Evolutionary conservation across 2,888 invertebrate genomes (phyloP), one percentile per base, ranked within the genome.

Genomic region (Aporophyla nigra): DNA sequence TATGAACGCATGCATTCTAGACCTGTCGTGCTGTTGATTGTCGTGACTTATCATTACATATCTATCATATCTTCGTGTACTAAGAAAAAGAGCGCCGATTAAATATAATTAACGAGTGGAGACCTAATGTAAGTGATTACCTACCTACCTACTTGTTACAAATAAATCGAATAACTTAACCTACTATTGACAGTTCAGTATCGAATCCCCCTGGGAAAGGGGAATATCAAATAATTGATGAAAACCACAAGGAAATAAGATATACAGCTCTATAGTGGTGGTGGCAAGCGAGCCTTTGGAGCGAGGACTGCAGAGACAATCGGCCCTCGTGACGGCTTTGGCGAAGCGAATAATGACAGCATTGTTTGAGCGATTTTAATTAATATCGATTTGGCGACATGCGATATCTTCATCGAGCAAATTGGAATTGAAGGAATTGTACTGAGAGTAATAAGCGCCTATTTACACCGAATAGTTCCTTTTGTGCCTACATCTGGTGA

Each of bases 331-430:
- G 87, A 85, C 87, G 89, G 91, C 88, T 90, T 89, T 90, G 90
- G 81, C 86, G 85, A 77, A 85, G 91, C 90, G 90, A 90, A 93
- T 93, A 93, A 93, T 92, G 88, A 88, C 88, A 86, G 90, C 91
- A 93, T 93, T 95, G 94, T 94, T 94, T 93, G 92, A 88, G 80
- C 87, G 89, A 90, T 91, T 94, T 94, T 95, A 95, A 95, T 95
- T 94, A 94, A 93, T 94, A 94, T 94, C 91, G 93, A 94, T 93
- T 90, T 86, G 78, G 78, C 75, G 91, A 92, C 90, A 92, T 88
- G 89, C 90, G 90, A 93, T 92, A 92, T 92, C 90, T 90, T 88
- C 86, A 88, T 90, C 86, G 82, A 78, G 75, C 78, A 86, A 88
- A 91, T 92, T 91, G 89, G 84, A 85, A 84, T 84, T 80, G 85